Evolutionary conservation across 2,113 vertebrate species (phyloP).

Genomic region (Gnathonemus echidnorhynchus): DNA sequence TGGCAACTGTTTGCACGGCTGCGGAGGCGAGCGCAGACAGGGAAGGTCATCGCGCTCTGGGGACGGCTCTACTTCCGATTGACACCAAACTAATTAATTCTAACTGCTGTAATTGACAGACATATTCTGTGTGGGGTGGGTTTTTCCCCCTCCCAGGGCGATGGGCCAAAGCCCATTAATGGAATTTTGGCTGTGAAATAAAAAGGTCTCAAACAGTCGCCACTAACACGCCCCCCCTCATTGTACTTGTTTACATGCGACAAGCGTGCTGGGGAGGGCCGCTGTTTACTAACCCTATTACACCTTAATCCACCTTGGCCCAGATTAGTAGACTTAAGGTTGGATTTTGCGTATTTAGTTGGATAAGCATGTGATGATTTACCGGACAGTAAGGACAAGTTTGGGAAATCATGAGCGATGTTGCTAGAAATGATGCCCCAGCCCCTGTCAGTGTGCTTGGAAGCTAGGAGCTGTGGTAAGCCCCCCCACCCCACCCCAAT

Average conservation of each 20-base stretch:
- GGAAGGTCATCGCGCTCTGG: slow-evolving; percentile 28
- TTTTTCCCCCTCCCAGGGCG: not conserved
- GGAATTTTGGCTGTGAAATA: not conserved
- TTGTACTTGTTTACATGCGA: not conserved
- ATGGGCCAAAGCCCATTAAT: not conserved
- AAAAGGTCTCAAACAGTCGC: not conserved
- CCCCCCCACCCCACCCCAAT: not conserved
- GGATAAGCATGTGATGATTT: not conserved
- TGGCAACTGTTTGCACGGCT: slow-evolving; percentile 11
- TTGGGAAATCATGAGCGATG: not conserved
- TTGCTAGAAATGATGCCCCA: not conserved
- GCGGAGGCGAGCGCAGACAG: slow-evolving; percentile 19
- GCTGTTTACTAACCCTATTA: not conserved
- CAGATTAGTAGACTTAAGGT: not conserved
- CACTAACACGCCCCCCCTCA: not conserved
- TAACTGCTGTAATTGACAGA: slow-evolving; percentile 37
- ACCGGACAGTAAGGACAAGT: not conserved
- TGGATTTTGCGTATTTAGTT: not conserved
- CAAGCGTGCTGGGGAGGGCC: too few relatives aligned
- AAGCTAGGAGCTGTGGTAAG: not conserved
- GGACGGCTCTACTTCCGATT: slow-evolving; percentile 22
- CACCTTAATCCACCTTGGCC: not conserved
- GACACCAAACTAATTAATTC: slow-evolving; percentile 44
- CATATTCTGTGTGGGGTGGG: slow-evolving; percentile 8
- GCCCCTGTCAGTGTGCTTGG: not conserved